Percentiles rank a stretch among this genome's conserved stretches.
phyloP scores from a whole-genome alignment of 2,113 vertebrate genomes.

The Sarotherodon lohbergeri region DNA sequence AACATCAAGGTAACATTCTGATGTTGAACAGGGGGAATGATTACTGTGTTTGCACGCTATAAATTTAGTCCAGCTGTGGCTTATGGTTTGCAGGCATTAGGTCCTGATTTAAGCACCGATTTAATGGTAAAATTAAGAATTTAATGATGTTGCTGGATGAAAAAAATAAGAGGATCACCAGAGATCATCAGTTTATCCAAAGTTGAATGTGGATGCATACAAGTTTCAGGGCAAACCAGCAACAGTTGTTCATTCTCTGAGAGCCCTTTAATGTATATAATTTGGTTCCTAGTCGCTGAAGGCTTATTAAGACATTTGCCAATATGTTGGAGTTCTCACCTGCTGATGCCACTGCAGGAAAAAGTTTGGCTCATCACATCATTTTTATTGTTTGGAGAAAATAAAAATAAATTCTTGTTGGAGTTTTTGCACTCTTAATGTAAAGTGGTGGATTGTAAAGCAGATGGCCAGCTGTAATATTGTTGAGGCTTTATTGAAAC shows the following conservation, averaged over 20 bases:
- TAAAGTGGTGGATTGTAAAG: not conserved
- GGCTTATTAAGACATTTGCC: not conserved
- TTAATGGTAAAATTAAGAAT: not conserved
- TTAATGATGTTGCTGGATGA: not conserved
- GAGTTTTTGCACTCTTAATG: not conserved
- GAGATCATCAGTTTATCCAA: not conserved
- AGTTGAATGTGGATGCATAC: not conserved
- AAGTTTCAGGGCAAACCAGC: fast-evolving
- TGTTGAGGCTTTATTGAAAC: not conserved
- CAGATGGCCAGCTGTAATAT: fast-evolving
- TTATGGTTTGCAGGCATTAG: not conserved
- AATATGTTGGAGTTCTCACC: not conserved
- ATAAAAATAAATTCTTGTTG: not conserved
- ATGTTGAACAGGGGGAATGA: not conserved
- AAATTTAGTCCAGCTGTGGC: not conserved
- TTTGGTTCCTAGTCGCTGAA: not conserved
- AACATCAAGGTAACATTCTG: not conserved
- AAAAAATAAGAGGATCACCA: not conserved
- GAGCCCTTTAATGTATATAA: not conserved
- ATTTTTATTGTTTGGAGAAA: not conserved
- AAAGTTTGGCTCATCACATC: not conserved
- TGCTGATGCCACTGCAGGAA: not conserved
- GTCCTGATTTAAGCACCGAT: not conserved
- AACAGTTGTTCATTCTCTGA: not conserved
- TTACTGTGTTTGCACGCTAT: not conserved